Base-by-base conservation (phyloP, 2,888 invertebrate species). In the Baronia brevicornis region DNA sequence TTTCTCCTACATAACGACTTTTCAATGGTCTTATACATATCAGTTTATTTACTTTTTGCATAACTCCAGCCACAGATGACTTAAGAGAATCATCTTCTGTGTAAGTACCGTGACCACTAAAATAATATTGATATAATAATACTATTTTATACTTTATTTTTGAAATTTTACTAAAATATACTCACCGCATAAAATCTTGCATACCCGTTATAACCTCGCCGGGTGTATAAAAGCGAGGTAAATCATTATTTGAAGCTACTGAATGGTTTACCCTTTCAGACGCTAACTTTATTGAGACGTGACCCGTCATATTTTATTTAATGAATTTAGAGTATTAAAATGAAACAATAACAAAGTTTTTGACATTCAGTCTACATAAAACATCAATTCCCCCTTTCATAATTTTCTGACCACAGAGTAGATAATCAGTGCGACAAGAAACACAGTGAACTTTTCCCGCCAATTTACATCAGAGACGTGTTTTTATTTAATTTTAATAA, bases 61-160 rank as follows among this genome's bases (percentile, higher is more conserved):
- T 91, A 8, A 94, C 90, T 11, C 99, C 99, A 19, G 97, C 97
- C 1, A 98, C 95, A 1, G 98, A 96, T 0, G 98, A 91, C 68
- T 94, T 91, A 19, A 98, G 86, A 26, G 88, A 88, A 18, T 93
- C 94, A 37, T 91, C 91, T 52, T 92, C 91, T 31, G 93, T 90
- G 57, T 96, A 98, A 0, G 98, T 98, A 20, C 98, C 99, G 84
- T 99, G 98, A 1, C 98, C 98, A 55, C 98, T 97, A 51, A 4
- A 69, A 58, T 10, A 21, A 29, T 12, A 26, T 5, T 11, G 11
- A 11, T 20, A 10, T 7, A 12, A 1, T 8, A 14, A 23, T 20
- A 8, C 14, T 18, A 28, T 19, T n/a, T 22, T 11, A n/a, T 8
- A n/a, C 21, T 30, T n/a, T 14, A 33, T 20, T 2, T 23, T n/a